Base-by-base conservation (phyloP, 2,888 invertebrate species). In the Hypena proboscidalis region DNA sequence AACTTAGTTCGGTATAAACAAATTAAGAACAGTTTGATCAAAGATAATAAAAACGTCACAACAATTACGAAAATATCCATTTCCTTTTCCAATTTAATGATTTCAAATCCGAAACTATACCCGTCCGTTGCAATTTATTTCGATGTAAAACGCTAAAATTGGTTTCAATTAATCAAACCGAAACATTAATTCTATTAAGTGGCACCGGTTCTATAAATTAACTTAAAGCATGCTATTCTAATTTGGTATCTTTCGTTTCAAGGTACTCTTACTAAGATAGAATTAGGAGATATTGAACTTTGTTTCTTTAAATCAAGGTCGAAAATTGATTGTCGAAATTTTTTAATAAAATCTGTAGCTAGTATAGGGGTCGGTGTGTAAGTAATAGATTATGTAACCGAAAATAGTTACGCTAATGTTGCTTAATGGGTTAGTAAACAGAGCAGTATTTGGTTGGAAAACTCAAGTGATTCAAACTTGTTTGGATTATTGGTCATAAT, bases 131-230 rank as follows among this genome's bases (percentile, higher is more conserved):
- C 63, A 63, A 53, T 62, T 57, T 44, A 62, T 62, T 59, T 59
- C 45, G 39, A 40, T 62, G 61, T 61, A 66, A n/a, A 52, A 63
- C 48, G 36, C 54, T 45, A 46, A 61, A 61, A 65, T 67, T 58
- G 59, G 49, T 70, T 58, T 46, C 59, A 70, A 70, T 70, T 67
- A 67, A 67, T 58, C 63, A 65, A 52, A 66, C 62, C 66, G 68
- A 59, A 57, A 70, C 64, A 68, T 67, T 61, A 63, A 65, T 68
- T 70, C 68, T 60, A 65, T 64, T 62, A 64, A 64, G 48, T 46
- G 52, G 47, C 48, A 48, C 57, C 39, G 39, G 45, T 57, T 38
- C 51, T 22, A 64, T 64, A 65, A 64, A 64, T 64, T 64, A 56
- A 64, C 62, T 40, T 52, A 57, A 67, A 63, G 62, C 66, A 67